Conservation (phyloP, 2,113 vertebrate genomes). For the Ochotona curzoniae region DNA sequence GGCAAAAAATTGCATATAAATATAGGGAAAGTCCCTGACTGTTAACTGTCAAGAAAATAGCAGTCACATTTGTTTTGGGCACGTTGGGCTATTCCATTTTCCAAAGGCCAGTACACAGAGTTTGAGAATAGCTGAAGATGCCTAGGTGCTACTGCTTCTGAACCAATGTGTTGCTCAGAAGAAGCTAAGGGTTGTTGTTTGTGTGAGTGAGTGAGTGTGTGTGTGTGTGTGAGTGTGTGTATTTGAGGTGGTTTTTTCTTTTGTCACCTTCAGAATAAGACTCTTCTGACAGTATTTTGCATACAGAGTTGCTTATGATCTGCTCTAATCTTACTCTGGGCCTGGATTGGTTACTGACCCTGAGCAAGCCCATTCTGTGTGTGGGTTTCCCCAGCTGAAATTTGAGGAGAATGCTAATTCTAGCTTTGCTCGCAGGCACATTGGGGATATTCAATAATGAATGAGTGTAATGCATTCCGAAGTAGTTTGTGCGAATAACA, state of each 20-base stretch:
- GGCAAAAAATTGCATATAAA: slow-evolving; percentile 55
- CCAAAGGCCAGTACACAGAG: slow-evolving; percentile 43
- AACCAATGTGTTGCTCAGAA: slow-evolving; percentile 35
- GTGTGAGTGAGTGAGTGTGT: no score
- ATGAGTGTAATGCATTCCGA: slow-evolving; percentile 76
- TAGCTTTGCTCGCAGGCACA: slow-evolving; percentile 71
- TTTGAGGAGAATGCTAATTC: slow-evolving; percentile 72
- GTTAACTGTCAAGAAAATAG: slow-evolving; percentile 64
- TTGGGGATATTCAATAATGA: slow-evolving; percentile 77
- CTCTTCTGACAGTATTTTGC: slow-evolving; percentile 40
- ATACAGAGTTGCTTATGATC: slow-evolving; percentile 22
- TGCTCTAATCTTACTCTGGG: slow-evolving; percentile 56
- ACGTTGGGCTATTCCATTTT: slow-evolving; percentile 47
- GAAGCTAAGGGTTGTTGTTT: background rate
- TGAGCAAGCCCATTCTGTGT: slow-evolving; percentile 28
- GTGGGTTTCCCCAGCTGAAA: slow-evolving; percentile 61
- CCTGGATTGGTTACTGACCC: slow-evolving; percentile 63
- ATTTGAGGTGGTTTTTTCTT: background rate
- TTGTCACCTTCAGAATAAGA: slow-evolving; percentile 45
- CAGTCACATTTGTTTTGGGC: slow-evolving; percentile 69
- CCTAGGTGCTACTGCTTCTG: background rate
- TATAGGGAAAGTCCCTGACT: slow-evolving; percentile 40
- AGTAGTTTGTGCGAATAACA: slow-evolving; percentile 68
- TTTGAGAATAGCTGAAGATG: slow-evolving; percentile 21
- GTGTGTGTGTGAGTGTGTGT: no score